Evolutionary conservation across 2,797 vertebrate species (phyloP), one percentile per base, ranked within the genome.

Genomic region (Gymnocypris eckloni): DNA sequence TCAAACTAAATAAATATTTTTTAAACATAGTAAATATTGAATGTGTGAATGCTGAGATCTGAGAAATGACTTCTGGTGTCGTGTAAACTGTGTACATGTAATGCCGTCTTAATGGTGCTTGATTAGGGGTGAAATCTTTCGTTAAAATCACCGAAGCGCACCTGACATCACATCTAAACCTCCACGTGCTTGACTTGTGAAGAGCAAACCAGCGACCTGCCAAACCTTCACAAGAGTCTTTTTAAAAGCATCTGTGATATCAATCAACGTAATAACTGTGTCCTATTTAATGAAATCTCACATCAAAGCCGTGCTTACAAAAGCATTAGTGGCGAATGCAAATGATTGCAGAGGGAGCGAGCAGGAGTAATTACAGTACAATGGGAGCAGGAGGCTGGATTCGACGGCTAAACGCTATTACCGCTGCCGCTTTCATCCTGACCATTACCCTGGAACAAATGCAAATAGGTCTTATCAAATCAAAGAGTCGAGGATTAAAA

Each of bases 221-320:
- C n/a, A 50, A 80, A 66, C 45, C 61, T 67, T 66, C 28, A 33
- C n/a, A 64, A 66, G 25, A 39, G 73, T 86, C 87, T 90, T 92
- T 87, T 88, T 78, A 41, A 78, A 79, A 87, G 76, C 76, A 87
- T 83, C 86, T 86, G 73, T 81, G 77, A 92, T 91, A 91, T 90
- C 81, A 89, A 90, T 92, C 87, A 85, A 52, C 73, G 86, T 91
- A 83, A 90, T 90, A 88, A 90, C 66, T 67, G 75, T 52, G 84
- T 90, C 79, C 86, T 86, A 86, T 88, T 91, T 91, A 91, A 94
- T 93, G 91, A 91, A 92, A 92, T 87, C 86, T 79, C 84, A 89
- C 90, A 91, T 92, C 87, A 91, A 91, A 94, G 90, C 78, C 25
- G 45, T 85, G 71, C 75, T 89, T 88, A 91, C 89, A 90, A 91